These are phyloP conservation scores for Cotesia typhae DNA, from an alignment of 1,140 invertebrate genomes.

Conservation along the genomic window DNA sequence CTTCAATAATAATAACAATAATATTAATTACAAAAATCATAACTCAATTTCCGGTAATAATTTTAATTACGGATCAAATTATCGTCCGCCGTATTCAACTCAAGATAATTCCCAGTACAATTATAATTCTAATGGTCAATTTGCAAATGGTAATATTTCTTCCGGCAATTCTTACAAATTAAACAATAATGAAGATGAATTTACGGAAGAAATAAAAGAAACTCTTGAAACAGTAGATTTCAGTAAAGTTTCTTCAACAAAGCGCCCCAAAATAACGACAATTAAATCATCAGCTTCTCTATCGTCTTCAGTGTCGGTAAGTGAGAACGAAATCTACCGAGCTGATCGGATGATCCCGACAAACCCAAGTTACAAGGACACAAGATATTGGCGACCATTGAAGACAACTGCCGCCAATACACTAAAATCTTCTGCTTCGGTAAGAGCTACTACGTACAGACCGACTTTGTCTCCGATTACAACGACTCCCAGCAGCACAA, in stretches of 20 bases:
- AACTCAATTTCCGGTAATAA: slow-evolving; percentile 8
- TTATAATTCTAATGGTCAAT: neutral
- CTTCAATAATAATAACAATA: neutral
- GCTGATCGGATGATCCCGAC: slow-evolving; percentile 31
- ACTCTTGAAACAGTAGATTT: neutral
- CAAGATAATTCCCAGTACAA: slow-evolving; percentile 8
- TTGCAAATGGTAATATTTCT: neutral
- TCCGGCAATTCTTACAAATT: neutral
- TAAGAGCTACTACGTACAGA: neutral
- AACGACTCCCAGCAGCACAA: neutral
- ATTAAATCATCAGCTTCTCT: neutral
- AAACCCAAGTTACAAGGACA: slow-evolving; percentile 12
- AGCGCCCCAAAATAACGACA: neutral
- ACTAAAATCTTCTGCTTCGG: neutral
- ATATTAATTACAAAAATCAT: slow-evolving; percentile 20
- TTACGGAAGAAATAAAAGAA: slow-evolving; percentile 9
- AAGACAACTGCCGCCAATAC: neutral
- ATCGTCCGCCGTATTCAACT: slow-evolving; percentile 1
- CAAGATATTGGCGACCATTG: slow-evolving; percentile 9
- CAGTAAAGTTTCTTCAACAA: neutral
- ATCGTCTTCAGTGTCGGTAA: neutral
- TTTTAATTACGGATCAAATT: neutral
- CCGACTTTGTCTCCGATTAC: neutral
- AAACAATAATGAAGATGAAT: neutral
- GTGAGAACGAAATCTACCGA: slow-evolving; percentile 22